These are phyloP conservation scores for Ophraella communa DNA, from an alignment of 2,888 invertebrate species.

Conservation along the genomic window DNA sequence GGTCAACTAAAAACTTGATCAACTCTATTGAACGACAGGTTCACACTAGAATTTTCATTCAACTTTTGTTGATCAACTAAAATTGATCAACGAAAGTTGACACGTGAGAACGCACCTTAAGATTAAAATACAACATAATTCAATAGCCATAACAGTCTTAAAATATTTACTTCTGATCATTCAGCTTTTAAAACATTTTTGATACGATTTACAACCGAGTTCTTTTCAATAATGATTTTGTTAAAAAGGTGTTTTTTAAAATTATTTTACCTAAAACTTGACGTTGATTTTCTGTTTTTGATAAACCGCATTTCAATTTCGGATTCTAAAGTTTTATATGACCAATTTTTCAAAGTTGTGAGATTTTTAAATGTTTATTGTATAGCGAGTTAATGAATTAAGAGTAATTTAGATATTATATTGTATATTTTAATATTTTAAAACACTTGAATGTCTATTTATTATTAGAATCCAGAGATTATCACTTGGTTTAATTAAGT, in stretches of 20 bases:
- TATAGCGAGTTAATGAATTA: conserved; percentile 35
- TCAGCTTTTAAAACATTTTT: not conserved
- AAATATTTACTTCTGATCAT: no score
- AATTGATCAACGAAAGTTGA: no score
- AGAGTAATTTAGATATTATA: conserved; percentile 39
- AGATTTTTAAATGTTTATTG: conserved; percentile 41
- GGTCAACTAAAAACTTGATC: no score
- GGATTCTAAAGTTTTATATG: conserved; percentile 34
- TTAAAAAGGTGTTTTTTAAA: not conserved
- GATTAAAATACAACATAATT: no score
- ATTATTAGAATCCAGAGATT: conserved; percentile 13
- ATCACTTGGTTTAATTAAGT: conserved; percentile 6
- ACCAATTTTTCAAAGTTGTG: conserved; percentile 45
- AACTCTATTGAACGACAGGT: no score
- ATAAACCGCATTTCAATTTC: conserved; percentile 20
- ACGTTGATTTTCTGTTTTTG: conserved; percentile 16
- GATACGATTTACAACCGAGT: not conserved
- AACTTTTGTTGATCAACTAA: no score
- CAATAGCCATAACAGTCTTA: no score
- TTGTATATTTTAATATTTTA: conserved; percentile 38
- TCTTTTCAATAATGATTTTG: not conserved
- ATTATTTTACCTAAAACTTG: conserved; percentile 3
- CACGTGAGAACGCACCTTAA: no score
- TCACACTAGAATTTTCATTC: no score
- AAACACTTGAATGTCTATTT: conserved; percentile 21